Percentiles rank a stretch among this genome's conserved stretches.
phyloP scores from a whole-genome alignment of 2,113 vertebrate species.

The Chaenocephalus aceratus region DNA sequence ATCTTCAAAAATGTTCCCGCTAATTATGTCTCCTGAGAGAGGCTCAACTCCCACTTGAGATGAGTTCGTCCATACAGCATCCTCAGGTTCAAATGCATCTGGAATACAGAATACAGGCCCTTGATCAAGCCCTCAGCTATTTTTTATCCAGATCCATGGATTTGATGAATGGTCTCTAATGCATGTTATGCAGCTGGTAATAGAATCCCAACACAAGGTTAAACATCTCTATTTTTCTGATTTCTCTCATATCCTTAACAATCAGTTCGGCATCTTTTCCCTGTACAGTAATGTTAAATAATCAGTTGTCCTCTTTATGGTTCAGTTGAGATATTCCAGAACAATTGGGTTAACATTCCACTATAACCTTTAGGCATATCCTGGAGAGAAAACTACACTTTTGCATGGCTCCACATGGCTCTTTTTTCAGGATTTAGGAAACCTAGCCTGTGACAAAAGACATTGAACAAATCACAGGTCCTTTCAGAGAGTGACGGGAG shows the following conservation, averaged over 20 bases:
- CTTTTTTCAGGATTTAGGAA: too few relatives aligned
- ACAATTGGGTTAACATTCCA: conserved; percentile 17
- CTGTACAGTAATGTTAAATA: conserved; percentile 29
- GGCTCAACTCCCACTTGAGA: conserved; percentile 55
- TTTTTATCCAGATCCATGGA: conserved; percentile 26
- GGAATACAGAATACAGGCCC: conserved; percentile 46
- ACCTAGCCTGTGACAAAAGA: too few relatives aligned
- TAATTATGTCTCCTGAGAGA: conserved; percentile 74
- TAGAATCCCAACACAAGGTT: conserved; percentile 10
- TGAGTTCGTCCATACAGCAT: conserved; percentile 27
- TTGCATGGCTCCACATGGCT: too few relatives aligned
- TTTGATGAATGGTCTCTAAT: conserved; percentile 20
- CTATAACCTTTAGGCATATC: too few relatives aligned
- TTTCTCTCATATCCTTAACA: conserved; percentile 22
- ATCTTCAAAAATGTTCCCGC: conserved; percentile 65
- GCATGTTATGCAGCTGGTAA: conserved; percentile 43
- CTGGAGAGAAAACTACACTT: too few relatives aligned
- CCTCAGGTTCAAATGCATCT: conserved; percentile 28
- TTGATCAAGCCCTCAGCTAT: conserved; percentile 44
- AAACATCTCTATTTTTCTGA: conserved; percentile 14
- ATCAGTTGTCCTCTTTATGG: conserved; percentile 4
- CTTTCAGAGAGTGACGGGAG: too few relatives aligned
- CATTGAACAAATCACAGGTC: too few relatives aligned
- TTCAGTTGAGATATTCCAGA: conserved; percentile 17
- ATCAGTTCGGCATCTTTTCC: conserved; percentile 20